phyloP scores from a whole-genome alignment of 2,888 invertebrate species.

The Dinocampus coccinellae region DNA sequence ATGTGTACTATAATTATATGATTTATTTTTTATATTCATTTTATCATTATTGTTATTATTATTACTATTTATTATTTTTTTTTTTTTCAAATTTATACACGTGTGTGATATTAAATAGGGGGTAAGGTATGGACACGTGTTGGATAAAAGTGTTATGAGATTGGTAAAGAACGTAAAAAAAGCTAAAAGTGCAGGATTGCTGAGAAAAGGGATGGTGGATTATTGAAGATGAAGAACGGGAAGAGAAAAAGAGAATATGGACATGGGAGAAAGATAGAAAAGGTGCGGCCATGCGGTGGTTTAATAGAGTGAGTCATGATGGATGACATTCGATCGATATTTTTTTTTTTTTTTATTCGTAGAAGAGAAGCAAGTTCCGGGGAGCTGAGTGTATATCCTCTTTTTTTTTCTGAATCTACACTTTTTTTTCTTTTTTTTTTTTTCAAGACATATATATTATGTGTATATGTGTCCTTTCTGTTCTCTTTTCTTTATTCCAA shows the following conservation, averaged over 20 bases:
- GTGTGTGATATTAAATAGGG: too few species aligned
- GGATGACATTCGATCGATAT: constrained; percentile 61
- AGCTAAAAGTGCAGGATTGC: constrained; percentile 46
- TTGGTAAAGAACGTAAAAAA: constrained; percentile 6
- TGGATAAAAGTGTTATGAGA: too few species aligned
- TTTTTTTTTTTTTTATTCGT: constrained; percentile 48
- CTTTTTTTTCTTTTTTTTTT: background rate
- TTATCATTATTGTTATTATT: too few species aligned
- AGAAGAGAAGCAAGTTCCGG: background rate
- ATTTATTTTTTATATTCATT: too few species aligned
- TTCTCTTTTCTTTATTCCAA: background rate
- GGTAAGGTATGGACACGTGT: too few species aligned
- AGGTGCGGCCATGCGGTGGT: constrained; percentile 52
- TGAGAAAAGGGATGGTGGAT: constrained; percentile 44
- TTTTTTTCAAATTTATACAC: too few species aligned
- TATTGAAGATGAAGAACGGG: background rate
- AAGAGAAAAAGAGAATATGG: constrained; percentile 46
- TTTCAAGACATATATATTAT: background rate
- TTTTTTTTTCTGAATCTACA: background rate
- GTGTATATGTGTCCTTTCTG: constrained; percentile 31
- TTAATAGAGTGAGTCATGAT: constrained; percentile 63
- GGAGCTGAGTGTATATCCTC: background rate
- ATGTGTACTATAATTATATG: background rate
- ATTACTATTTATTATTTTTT: too few species aligned
- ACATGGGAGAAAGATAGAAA: constrained; percentile 24